Base-by-base conservation (phyloP, 2,797 vertebrate genomes). In the Poecilia wingei region DNA sequence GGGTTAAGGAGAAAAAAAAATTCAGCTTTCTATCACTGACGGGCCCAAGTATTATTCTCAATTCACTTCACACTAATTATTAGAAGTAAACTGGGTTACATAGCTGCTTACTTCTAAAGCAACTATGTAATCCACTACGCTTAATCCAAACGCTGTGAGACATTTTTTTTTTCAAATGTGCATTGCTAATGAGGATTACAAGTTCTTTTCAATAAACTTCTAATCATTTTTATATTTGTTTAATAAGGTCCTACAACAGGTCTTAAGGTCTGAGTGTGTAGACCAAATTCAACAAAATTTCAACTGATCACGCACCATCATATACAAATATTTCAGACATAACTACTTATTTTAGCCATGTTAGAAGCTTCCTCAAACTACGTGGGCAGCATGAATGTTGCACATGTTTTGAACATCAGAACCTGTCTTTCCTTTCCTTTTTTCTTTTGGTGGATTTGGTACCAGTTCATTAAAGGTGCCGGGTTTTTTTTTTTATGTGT, bases 61-160 rank as follows among this genome's bases (percentile, higher is more conserved):
- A 43, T 70, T 28, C 46, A 49, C n/a, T 28, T 16, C 36, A 68
- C 66, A 47, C 47, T 68, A 47, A 83, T 82, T 84, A 18, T 46
- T 46, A n/a, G 71, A 3, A 3, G 2, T 74, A 59, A 77, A 80
- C 41, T 80, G 57, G 55, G 36, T 88, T 53, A 76, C 74, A 31
- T 16, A 4, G 33, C 28, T 25, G 73, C 33, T 73, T 70, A 68
- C 72, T 71, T 75, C 61, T 47, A 49, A 55, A 72, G 69, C 5
- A 14, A 25, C 49, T 53, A 9, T 53, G 22, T 22, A 53, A 53
- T 25, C 49, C 7, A 53, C 49, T 20, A 16, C 31, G 25, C 5
- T 76, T 76, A 75, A 75, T 70, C 55, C 25, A 80, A 66, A 59
- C 1, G 18, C 53, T 75, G 25, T 20, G 16, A 25, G n/a, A 13